These are phyloP conservation scores for Leiothrix lutea DNA, from an alignment of 2,113 vertebrate genomes.

Conservation along the genomic window DNA sequence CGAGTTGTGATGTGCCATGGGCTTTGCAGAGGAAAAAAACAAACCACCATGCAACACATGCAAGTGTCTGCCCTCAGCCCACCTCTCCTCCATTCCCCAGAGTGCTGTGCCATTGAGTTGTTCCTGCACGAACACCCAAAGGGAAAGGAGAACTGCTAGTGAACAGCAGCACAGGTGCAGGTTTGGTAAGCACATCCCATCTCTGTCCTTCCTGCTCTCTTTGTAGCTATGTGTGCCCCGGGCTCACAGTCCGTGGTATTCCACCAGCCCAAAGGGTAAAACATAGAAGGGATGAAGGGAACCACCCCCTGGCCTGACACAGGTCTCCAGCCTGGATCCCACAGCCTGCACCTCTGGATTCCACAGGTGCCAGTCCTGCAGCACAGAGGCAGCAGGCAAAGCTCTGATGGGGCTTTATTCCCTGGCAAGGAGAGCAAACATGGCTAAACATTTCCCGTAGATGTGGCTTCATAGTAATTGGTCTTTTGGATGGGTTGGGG, in stretches of 20 bases:
- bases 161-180: not conserved
- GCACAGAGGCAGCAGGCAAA: not conserved
- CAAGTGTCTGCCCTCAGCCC: not conserved
- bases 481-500: too few relatives aligned
- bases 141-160: slow-evolving; percentile 23
- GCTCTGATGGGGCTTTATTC: not conserved
- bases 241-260: rapidly evolving
- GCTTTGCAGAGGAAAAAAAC: not conserved
- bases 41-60: rapidly evolving
- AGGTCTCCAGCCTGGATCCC: too few relatives aligned
- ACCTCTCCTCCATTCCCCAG: slow-evolving; percentile 56
- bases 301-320: not conserved
- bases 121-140: slow-evolving; percentile 83
- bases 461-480: rapidly evolving
- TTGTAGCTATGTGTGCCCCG: rapidly evolving
- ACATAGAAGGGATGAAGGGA: not conserved
- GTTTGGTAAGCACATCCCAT: not conserved
- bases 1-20: rapidly evolving
- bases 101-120: slow-evolving; percentile 82
- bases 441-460: rapidly evolving
- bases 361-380: rapidly evolving
- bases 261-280: not conserved
- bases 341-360: too few relatives aligned
- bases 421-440: not conserved
- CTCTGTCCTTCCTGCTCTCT: too few relatives aligned